phyloP scores from a whole-genome alignment of 2,113 vertebrate genomes.

The Bubo scandiacus region DNA sequence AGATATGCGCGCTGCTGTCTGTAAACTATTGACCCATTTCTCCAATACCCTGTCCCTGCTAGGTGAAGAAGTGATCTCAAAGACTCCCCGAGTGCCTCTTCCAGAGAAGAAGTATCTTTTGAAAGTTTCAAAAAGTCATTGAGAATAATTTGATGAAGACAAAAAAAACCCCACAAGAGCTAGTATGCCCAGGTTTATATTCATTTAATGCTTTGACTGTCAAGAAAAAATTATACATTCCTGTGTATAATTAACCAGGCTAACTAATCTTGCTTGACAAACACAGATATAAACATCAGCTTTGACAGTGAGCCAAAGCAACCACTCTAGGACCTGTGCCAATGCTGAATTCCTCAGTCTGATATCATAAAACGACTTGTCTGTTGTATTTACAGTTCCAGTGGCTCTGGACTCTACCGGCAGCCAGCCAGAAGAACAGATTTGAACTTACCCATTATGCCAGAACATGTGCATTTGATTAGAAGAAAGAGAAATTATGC shows the following conservation, averaged over 20 bases:
- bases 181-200: conserved; percentile 11
- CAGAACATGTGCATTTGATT: conserved; percentile 70
- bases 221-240: conserved; percentile 62
- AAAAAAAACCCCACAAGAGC: conserved; percentile 39
- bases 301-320: conserved; percentile 68
- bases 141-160: not conserved
- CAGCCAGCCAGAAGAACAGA: conserved; percentile 67
- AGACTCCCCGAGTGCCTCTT: not conserved
- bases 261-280: conserved; percentile 77
- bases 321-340: conserved; percentile 71
- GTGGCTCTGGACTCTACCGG: conserved; percentile 67
- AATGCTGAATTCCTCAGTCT: conserved; percentile 71
- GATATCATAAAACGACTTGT: conserved; percentile 74
- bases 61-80: not conserved
- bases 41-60: not conserved
- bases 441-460: conserved; percentile 60
- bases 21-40: not conserved
- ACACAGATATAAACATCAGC: conserved; percentile 65
- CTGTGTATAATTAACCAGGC: conserved; percentile 73
- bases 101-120: not conserved
- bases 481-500: conserved; percentile 60
- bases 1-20: not conserved
- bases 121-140: not conserved
- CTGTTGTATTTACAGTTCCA: conserved; percentile 74
- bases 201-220: conserved; percentile 8